A percentile compares a stretch with the other conserved stretches of the same genome.
phyloP scores from a whole-genome alignment of 2,113 vertebrate species.

The Labeo catla region DNA sequence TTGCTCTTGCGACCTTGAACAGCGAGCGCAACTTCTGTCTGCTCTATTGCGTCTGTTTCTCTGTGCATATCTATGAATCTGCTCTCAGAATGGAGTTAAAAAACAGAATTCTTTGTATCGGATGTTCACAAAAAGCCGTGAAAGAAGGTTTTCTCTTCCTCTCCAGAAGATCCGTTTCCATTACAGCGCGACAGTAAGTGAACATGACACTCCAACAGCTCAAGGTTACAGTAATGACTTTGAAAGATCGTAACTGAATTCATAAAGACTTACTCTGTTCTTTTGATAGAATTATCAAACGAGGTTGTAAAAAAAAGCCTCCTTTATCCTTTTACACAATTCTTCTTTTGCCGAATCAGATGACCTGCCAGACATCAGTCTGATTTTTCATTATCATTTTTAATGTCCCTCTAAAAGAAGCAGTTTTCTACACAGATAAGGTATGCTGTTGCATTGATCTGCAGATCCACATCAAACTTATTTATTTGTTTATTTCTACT shows the following conservation, averaged over 20 bases:
- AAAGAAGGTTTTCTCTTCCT: constrained; percentile 6
- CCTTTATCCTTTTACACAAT: background rate
- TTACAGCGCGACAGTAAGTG: background rate
- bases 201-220: constrained; percentile 10
- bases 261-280: background rate
- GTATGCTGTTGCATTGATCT: background rate
- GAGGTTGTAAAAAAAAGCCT: background rate
- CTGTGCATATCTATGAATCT: background rate
- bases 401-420: no score
- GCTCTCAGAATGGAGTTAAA: background rate
- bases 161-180: background rate
- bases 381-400: no score
- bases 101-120: background rate
- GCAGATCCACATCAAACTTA: background rate
- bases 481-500: no score
- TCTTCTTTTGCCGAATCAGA: background rate
- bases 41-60: background rate
- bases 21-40: background rate
- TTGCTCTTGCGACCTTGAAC: background rate
- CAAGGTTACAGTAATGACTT: constrained; percentile 14
- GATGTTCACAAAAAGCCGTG: background rate
- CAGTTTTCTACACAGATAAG: background rate
- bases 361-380: background rate
- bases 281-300: background rate
- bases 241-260: background rate